phyloP scores from a whole-genome alignment of 2,113 vertebrate species.

The Corydoras maculifer region DNA sequence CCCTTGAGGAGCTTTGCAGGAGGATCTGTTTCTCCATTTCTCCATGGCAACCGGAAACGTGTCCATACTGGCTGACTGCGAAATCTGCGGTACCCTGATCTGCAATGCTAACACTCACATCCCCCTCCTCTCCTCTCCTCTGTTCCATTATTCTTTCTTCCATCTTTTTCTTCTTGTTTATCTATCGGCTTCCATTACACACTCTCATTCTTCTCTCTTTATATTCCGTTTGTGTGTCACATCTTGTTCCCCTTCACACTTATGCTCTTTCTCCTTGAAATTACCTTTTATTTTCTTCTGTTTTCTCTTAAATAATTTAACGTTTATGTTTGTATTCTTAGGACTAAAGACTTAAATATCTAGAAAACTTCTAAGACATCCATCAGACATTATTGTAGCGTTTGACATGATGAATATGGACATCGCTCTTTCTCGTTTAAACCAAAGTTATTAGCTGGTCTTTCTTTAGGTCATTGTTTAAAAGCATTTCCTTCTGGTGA shows the following conservation, averaged over 20 bases:
- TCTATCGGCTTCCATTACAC: neutral
- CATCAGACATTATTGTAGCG: too few species aligned
- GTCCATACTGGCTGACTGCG: constrained; percentile 35
- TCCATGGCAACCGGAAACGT: constrained; percentile 47
- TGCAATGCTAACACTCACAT: constrained; percentile 17
- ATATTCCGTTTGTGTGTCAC: neutral
- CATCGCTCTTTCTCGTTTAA: too few species aligned
- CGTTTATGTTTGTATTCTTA: too few species aligned
- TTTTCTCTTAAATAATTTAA: too few species aligned
- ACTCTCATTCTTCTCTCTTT: neutral
- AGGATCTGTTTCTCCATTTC: constrained; percentile 31
- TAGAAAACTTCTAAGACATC: too few species aligned
- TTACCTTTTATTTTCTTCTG: too few species aligned
- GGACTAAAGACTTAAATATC: too few species aligned
- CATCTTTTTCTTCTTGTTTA: neutral
- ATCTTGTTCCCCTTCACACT: neutral
- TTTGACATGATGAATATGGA: too few species aligned
- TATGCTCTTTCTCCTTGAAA: neutral
- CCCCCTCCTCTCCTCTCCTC: constrained; percentile 10
- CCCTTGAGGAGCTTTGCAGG: constrained; percentile 21
- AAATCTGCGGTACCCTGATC: constrained; percentile 34
- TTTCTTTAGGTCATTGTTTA: too few species aligned
- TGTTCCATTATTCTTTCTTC: neutral
- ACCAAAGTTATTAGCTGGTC: too few species aligned
- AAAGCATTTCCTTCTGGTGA: too few species aligned